Conservation (phyloP, 2,888 invertebrate genomes). For the Drosophila ustulata region DNA sequence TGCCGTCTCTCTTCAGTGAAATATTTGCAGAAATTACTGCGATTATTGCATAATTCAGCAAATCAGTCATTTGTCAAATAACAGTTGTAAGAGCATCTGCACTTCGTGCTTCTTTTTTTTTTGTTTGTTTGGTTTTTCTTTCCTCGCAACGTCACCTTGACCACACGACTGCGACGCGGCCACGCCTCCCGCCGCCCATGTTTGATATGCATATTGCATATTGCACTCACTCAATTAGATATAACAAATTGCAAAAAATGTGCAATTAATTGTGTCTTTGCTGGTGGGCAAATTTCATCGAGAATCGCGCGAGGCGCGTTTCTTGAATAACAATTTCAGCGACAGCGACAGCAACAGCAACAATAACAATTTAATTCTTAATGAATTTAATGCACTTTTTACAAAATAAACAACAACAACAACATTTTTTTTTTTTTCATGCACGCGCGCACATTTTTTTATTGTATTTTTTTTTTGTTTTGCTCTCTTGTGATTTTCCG, state of each 20-base stretch:
- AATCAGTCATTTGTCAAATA: too few relatives aligned
- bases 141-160: slow-evolving; percentile 26
- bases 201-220: slow-evolving; percentile 52
- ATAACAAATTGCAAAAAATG: slow-evolving; percentile 51
- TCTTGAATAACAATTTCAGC: slow-evolving; percentile 74
- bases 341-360: slow-evolving; percentile 21
- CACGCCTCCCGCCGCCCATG: slow-evolving; percentile 27
- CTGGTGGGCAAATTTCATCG: slow-evolving; percentile 58
- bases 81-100: neutral
- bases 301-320: slow-evolving; percentile 45
- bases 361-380: slow-evolving; percentile 43
- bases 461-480: neutral
- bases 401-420: slow-evolving; percentile 11
- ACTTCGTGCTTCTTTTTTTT: neutral
- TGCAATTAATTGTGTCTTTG: slow-evolving; percentile 52
- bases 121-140: neutral
- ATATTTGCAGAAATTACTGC: neutral
- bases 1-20: neutral
- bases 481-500: slow-evolving; percentile 1
- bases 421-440: slow-evolving; percentile 22
- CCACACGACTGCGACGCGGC: slow-evolving; percentile 9
- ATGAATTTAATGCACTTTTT: slow-evolving; percentile 54
- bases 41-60: neutral
- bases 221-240: slow-evolving; percentile 58
- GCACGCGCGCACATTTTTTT: slow-evolving; percentile 26